phyloP scores from a whole-genome alignment of 2,888 invertebrate genomes.

The Sisyra terminalis region DNA sequence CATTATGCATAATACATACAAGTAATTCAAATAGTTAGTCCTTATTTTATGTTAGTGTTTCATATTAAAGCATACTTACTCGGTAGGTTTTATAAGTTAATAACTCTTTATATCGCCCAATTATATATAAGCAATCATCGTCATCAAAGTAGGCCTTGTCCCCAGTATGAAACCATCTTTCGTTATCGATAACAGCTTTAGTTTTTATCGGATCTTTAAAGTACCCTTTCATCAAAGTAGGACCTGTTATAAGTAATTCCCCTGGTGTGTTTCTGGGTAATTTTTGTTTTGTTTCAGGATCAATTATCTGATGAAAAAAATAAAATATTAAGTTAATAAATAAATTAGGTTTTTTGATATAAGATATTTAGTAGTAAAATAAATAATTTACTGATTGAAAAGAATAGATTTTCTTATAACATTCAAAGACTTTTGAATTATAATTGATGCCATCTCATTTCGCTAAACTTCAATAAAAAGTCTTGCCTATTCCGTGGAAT shows the following conservation, averaged over 20 bases:
- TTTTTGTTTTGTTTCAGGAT: not conserved
- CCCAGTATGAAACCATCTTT: conserved; percentile 1
- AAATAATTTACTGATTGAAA: too few relatives aligned
- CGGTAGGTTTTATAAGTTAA: not conserved
- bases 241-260: not conserved
- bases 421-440: too few relatives aligned
- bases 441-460: too few relatives aligned
- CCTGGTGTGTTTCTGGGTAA: not conserved
- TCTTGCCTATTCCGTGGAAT: too few relatives aligned
- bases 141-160: not conserved
- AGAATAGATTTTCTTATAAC: too few relatives aligned
- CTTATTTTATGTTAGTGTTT: too few relatives aligned
- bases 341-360: not conserved
- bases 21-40: too few relatives aligned
- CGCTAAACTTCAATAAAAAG: too few relatives aligned
- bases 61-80: not conserved
- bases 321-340: not conserved
- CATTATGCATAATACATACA: too few relatives aligned
- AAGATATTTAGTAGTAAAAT: too few relatives aligned
- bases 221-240: not conserved
- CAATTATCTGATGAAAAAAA: not conserved
- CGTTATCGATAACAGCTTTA: not conserved
- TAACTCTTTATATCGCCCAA: conserved; percentile 1
- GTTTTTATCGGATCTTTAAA: not conserved
- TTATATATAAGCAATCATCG: conserved; percentile 3